phyloP scores from a whole-genome alignment of 2,113 vertebrate genomes.

The Zingel zingel region DNA sequence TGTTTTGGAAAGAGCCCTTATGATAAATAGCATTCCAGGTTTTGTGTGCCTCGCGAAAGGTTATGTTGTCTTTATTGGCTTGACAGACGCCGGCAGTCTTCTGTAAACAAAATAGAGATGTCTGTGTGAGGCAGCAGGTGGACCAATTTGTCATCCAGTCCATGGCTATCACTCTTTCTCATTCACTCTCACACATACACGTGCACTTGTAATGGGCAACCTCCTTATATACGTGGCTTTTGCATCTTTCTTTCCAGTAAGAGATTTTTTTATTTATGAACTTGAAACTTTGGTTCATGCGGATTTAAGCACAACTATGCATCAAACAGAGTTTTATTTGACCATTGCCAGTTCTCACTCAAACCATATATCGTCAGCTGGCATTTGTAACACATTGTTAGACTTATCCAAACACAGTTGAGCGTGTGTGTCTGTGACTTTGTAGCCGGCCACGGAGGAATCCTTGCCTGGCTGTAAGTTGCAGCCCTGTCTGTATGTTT shows the following conservation, averaged over 20 bases:
- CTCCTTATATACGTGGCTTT: constrained; percentile 5
- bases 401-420: constrained; percentile 78
- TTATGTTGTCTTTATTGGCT: constrained; percentile 74
- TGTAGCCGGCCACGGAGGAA: constrained; percentile 65
- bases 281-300: constrained; percentile 26
- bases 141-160: constrained; percentile 64
- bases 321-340: constrained; percentile 74
- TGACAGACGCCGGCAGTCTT: constrained; percentile 64
- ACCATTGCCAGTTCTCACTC: constrained; percentile 68
- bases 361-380: constrained; percentile 71
- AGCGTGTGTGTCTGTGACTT: constrained; percentile 66
- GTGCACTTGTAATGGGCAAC: background rate
- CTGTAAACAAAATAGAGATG: constrained; percentile 73
- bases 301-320: constrained; percentile 54
- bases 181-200: constrained; percentile 30
- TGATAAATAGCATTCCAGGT: constrained; percentile 74
- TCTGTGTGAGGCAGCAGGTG: constrained; percentile 71
- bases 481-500: constrained; percentile 75
- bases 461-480: constrained; percentile 69
- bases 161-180: constrained; percentile 23
- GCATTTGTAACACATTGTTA: constrained; percentile 75
- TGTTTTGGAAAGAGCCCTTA: constrained; percentile 73
- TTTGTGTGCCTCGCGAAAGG: constrained; percentile 70
- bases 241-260: constrained; percentile 17
- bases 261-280: constrained; percentile 29